phyloP scores from a whole-genome alignment of 2,113 vertebrate genomes.

The Passer montanus region DNA sequence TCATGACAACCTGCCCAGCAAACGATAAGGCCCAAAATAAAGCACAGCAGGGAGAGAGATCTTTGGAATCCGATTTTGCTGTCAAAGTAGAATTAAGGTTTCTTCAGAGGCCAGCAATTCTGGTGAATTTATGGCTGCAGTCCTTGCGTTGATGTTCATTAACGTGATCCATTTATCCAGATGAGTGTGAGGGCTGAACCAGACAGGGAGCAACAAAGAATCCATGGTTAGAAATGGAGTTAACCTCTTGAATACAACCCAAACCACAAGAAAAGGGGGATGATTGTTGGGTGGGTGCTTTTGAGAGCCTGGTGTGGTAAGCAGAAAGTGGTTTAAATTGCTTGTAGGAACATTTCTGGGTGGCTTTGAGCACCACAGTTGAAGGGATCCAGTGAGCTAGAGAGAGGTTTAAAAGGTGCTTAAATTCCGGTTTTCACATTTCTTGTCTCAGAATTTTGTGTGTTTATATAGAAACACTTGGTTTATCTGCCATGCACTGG shows the following conservation, averaged over 20 bases:
- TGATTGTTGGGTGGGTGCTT: background rate
- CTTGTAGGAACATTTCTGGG: background rate
- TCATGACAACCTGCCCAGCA: constrained; percentile 67
- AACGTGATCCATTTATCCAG: background rate
- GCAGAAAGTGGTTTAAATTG: background rate
- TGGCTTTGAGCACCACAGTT: background rate
- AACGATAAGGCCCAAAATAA: constrained; percentile 59
- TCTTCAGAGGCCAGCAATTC: background rate
- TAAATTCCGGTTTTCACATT: background rate
- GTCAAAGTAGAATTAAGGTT: constrained; percentile 26
- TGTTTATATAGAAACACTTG: background rate
- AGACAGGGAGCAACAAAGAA: background rate
- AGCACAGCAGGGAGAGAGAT: constrained; percentile 43
- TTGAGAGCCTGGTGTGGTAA: background rate
- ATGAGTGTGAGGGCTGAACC: background rate
- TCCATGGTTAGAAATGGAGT: background rate
- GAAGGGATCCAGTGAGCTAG: background rate
- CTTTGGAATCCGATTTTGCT: constrained; percentile 1
- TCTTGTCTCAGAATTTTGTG: background rate
- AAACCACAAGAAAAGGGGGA: background rate
- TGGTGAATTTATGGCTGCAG: background rate
- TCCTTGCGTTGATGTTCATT: background rate
- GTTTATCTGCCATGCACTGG: background rate
- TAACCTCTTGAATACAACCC: background rate
- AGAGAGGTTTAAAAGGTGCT: background rate